phyloP scores from a whole-genome alignment of 1,140 invertebrate genomes.

The Nebria ingens region DNA sequence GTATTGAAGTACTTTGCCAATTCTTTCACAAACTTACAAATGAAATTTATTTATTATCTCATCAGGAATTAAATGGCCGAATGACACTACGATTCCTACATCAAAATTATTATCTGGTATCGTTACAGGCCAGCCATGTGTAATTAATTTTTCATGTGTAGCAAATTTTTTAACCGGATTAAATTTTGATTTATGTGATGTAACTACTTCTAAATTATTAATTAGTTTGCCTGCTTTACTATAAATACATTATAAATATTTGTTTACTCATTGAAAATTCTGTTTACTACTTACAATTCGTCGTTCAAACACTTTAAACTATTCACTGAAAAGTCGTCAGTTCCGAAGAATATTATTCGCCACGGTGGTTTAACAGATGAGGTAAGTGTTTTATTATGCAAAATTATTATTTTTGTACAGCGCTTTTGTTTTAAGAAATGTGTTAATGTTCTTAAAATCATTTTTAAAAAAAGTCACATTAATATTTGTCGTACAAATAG shows the following conservation, averaged over 20 bases:
- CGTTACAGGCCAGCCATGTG: constrained; percentile 46
- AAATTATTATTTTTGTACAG: neutral
- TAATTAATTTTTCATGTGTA: constrained; percentile 34
- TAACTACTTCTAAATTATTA: constrained; percentile 47
- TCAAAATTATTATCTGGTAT: constrained; percentile 38
- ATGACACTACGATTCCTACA: constrained; percentile 59
- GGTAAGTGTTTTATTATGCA: neutral
- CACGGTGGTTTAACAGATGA: constrained; percentile 32
- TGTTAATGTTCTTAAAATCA: no score
- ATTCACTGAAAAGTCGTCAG: constrained; percentile 53
- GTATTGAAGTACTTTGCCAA: no score
- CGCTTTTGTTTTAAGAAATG: neutral
- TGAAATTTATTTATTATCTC: constrained; percentile 51
- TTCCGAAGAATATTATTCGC: constrained; percentile 57
- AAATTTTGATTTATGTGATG: constrained; percentile 37
- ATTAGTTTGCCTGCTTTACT: constrained; percentile 32
- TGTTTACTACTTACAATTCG: constrained; percentile 36
- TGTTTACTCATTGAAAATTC: constrained; percentile 12
- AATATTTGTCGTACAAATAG: no score
- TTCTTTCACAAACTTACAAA: constrained; percentile 35
- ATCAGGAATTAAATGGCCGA: constrained; percentile 58
- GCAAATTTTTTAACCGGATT: constrained; percentile 45
- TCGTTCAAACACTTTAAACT: constrained; percentile 43
- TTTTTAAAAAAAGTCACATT: no score
- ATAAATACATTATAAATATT: constrained; percentile 18